Evolutionary conservation across 1,140 invertebrate species (phyloP).

Genomic region (Dendroctonus valens): DNA sequence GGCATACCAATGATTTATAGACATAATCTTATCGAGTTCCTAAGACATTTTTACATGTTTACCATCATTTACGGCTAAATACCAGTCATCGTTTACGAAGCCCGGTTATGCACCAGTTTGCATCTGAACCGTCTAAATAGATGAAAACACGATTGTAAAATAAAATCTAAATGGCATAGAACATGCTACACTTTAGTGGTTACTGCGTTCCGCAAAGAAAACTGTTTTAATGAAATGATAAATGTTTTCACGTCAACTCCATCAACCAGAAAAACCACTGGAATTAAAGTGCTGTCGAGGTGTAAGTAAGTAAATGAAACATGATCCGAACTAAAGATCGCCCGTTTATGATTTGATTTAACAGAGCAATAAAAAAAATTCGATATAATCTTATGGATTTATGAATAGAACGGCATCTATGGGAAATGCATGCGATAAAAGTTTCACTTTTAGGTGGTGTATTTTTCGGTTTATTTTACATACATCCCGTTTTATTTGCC

Average conservation of each 20-base stretch:
- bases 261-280: slow-evolving; percentile 17
- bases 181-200: slow-evolving; percentile 16
- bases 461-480: too few species aligned
- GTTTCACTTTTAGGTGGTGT: too few species aligned
- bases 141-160: slow-evolving; percentile 21
- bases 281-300: not conserved
- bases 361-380: too few species aligned
- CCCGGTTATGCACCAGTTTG: slow-evolving; percentile 22
- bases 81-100: slow-evolving; percentile 15
- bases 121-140: slow-evolving; percentile 13
- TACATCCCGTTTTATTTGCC: too few species aligned
- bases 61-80: slow-evolving; percentile 1
- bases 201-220: slow-evolving; percentile 1
- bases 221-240: slow-evolving; percentile 23
- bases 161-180: slow-evolving; percentile 19
- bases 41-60: slow-evolving; percentile 13
- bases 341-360: too few species aligned
- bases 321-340: too few species aligned
- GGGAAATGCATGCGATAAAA: too few species aligned
- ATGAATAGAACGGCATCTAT: too few species aligned
- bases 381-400: too few species aligned
- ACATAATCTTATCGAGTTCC: too few species aligned
- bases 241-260: slow-evolving; percentile 2
- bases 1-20: too few species aligned
- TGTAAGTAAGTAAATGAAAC: not conserved